Conservation (phyloP, 92 coral and sea anemone genomes). For the Phenganax subtilis region DNA sequence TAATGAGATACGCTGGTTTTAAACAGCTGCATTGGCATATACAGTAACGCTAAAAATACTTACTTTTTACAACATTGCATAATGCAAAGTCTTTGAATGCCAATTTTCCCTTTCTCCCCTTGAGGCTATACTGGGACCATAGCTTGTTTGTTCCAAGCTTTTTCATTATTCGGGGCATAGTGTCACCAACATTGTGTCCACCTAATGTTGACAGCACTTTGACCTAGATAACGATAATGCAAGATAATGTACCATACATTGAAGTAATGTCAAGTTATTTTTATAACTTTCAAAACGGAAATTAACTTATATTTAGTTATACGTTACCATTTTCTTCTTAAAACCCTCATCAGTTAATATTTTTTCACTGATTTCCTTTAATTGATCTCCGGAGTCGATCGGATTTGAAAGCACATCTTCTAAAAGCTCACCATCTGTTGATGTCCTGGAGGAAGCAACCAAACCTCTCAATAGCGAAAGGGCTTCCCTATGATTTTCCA, state of each 20-base stretch:
- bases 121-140: constrained; percentile 2
- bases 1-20: too few relatives aligned
- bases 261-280: not conserved
- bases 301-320: not conserved
- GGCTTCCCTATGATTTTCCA: constrained; percentile 15
- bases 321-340: not conserved
- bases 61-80: not conserved
- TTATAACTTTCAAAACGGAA: not conserved
- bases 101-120: constrained; percentile 7
- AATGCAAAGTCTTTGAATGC: not conserved
- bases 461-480: not conserved
- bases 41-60: too few relatives aligned
- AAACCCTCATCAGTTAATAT: not conserved
- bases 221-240: not conserved
- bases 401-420: not conserved
- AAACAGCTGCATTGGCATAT: not conserved
- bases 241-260: not conserved
- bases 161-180: not conserved
- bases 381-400: not conserved
- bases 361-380: not conserved
- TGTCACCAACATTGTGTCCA: constrained; percentile 16
- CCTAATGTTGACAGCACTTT: constrained; percentile 6
- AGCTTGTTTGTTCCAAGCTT: constrained; percentile 5
- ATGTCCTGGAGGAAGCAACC: not conserved
- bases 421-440: constrained; percentile 1